These are phyloP conservation scores for Sebastes melanostomus DNA, from an alignment of 2,797 vertebrate species.

Conservation along the genomic window DNA sequence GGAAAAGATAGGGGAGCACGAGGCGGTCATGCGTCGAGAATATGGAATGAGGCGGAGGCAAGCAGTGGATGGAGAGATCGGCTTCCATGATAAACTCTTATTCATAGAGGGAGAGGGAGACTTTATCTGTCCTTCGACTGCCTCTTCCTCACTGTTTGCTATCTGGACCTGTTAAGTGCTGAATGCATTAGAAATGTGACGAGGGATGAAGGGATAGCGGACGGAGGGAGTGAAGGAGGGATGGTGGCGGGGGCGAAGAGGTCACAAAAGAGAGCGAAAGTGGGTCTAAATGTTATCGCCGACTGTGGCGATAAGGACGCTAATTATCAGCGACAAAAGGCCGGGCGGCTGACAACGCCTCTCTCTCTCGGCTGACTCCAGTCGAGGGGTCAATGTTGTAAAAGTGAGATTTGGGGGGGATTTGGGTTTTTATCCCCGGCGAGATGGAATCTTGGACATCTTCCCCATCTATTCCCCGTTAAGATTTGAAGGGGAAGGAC, in stretches of 20 bases:
- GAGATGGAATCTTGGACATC: conserved; percentile 42
- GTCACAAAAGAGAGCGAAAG: conserved; percentile 51
- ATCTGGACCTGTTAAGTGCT: conserved; percentile 71
- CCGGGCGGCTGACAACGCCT: conserved; percentile 36
- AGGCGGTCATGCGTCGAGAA: conserved; percentile 69
- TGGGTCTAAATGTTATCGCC: conserved; percentile 78
- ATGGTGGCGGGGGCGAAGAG: conserved; percentile 21
- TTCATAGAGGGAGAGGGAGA: conserved; percentile 60
- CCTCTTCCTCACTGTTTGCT: conserved; percentile 62
- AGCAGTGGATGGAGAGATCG: conserved; percentile 69
- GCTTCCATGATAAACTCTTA: conserved; percentile 72
- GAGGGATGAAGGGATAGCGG: conserved; percentile 50
- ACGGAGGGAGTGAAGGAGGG: conserved; percentile 50
- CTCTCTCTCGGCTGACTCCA: conserved; percentile 40
- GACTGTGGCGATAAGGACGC: conserved; percentile 66
- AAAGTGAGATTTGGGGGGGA: conserved; percentile 39
- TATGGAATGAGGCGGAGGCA: conserved; percentile 67
- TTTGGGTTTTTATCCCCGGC: conserved; percentile 32
- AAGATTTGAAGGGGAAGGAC: conserved; percentile 6
- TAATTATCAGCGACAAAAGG: conserved; percentile 79
- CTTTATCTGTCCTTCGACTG: conserved; percentile 69
- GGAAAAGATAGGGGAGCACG: conserved; percentile 64
- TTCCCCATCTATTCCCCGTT: conserved; percentile 12
- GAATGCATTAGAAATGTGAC: conserved; percentile 73
- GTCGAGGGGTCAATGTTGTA: conserved; percentile 50